Conservation (phyloP, 1,140 invertebrate species). For the Hyles vespertilio region DNA sequence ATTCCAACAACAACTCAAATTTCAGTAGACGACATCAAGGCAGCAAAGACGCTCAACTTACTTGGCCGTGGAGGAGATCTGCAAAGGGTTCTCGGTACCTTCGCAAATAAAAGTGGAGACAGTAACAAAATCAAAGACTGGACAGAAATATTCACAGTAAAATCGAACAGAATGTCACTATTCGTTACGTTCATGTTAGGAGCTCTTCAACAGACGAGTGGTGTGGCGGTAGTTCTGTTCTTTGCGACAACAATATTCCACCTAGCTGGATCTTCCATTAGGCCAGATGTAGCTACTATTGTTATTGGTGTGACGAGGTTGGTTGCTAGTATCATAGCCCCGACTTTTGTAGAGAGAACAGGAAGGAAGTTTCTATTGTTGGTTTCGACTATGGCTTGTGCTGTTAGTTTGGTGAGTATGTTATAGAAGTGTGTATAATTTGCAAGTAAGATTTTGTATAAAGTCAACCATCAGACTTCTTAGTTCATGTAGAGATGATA, state of each 20-base stretch:
- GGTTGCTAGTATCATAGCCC: slow-evolving; percentile 38
- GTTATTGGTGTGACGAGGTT: slow-evolving; percentile 45
- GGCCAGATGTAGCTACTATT: slow-evolving; percentile 43
- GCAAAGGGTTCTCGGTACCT: slow-evolving; percentile 35
- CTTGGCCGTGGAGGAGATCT: slow-evolving; percentile 36
- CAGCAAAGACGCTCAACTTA: slow-evolving; percentile 33
- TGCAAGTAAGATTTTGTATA: no score
- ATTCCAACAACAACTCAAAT: no score
- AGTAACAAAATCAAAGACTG: slow-evolving; percentile 34
- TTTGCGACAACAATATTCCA: slow-evolving; percentile 52
- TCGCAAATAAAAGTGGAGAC: slow-evolving; percentile 16
- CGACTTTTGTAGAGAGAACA: slow-evolving; percentile 42
- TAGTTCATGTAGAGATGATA: no score
- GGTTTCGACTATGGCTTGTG: slow-evolving; percentile 38
- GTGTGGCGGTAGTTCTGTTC: slow-evolving; percentile 42
- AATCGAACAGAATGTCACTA: slow-evolving; percentile 44
- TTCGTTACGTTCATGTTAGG: slow-evolving; percentile 40
- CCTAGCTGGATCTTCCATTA: slow-evolving; percentile 37
- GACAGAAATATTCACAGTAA: slow-evolving; percentile 45
- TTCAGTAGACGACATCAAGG: slow-evolving; percentile 31
- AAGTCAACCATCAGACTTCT: no score
- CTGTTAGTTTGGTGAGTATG: slow-evolving; percentile 41
- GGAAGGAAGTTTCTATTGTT: slow-evolving; percentile 44
- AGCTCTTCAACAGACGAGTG: slow-evolving; percentile 44
- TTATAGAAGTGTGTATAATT: not conserved